Conservation (phyloP, 64 coral and sea anemone genomes). For the Platygyra sinensis region DNA sequence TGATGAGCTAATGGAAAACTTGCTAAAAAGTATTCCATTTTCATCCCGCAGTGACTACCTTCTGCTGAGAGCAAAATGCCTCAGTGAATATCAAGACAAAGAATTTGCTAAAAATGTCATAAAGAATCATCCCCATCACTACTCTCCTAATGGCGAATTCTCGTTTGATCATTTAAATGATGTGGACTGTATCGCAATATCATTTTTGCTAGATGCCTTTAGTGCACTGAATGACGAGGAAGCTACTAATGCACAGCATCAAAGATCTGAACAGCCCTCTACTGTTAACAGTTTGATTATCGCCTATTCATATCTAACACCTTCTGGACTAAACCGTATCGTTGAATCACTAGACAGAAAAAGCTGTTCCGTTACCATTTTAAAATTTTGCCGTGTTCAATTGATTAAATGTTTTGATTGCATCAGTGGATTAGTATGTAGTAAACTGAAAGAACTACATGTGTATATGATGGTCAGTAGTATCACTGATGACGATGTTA, state of each 20-base stretch:
- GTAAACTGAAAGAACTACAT: no score
- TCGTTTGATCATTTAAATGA: background rate
- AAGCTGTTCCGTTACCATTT: background rate
- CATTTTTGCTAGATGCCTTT: no score
- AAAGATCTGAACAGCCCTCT: background rate
- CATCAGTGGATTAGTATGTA: no score
- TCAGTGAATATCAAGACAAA: conserved; percentile 36
- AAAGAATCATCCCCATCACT: no score
- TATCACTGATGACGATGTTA: no score
- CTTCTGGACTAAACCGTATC: background rate
- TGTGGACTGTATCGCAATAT: conserved; percentile 30
- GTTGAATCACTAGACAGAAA: background rate
- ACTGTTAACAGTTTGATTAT: background rate
- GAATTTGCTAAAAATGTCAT: conserved; percentile 18
- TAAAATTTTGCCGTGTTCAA: no score
- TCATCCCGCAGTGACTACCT: background rate
- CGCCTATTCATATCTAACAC: background rate
- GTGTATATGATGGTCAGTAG: no score
- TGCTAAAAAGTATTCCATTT: no score
- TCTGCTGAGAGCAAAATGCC: conserved; percentile 33
- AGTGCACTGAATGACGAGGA: background rate
- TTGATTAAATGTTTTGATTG: no score
- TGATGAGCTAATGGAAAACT: no score
- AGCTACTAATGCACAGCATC: no score
- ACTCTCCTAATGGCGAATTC: background rate